Base-by-base conservation (phyloP, 2,113 vertebrate genomes). In the Excalfactoria chinensis region DNA sequence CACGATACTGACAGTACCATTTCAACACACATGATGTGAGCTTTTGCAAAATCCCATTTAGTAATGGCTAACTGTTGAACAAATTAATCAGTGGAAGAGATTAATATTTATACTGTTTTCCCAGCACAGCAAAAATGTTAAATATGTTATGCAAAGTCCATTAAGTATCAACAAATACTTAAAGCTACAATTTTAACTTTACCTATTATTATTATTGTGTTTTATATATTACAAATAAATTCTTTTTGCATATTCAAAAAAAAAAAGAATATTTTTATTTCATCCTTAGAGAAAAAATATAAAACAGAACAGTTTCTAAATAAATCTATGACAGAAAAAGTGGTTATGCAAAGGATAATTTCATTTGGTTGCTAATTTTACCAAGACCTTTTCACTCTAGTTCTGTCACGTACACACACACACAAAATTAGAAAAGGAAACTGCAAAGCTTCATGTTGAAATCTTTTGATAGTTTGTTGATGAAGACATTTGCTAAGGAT, bases 41-140 rank as follows among this genome's bases (percentile, higher is more conserved):
- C 75, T 46, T 94, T 26, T 94, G 86, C 73, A 93, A 95, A 96
- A 97, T 71, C 59, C 72, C 78, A 64, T 94, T 96, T 89, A 83
- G 74, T 87, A 94, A 88, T 88, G 67, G 58, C 72, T 95, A 88
- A 93, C 86, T 96, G 87, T 97, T 95, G 70, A 91, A 88, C 60
- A 95, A 85, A 94, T 95, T 97, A 97, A 97, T 93, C 94, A 86
- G 76, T 92, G 83, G 84, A 89, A 84, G 88, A 96, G 67, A 96
- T 95, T 95, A 95, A 95, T 97, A 97, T 95, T 97, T 97, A 94
- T 91, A 89, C 69, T 94, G 86, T 68, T 96, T 94, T 77, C 34
- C 34, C 88, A 91, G 80, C 66, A 86, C 46, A 89, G 77, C 66
- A 94, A 88, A 96, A 95, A 92, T 86, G 60, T 93, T 92, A 94